These are phyloP conservation scores for Oreamnos americanus DNA, from an alignment of 2,113 vertebrate species.

Conservation along the genomic window DNA sequence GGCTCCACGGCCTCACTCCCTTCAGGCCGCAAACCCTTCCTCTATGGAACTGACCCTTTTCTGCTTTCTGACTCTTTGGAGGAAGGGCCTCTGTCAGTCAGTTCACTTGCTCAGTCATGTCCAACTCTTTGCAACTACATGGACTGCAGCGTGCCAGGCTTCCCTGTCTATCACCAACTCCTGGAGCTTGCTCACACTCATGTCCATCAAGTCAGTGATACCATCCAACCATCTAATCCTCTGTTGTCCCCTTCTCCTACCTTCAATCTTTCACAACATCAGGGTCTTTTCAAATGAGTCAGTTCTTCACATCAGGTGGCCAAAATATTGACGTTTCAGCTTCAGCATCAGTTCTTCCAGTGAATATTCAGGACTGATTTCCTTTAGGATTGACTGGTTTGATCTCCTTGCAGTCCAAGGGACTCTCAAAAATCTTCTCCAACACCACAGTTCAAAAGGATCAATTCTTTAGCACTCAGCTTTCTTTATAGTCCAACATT, in stretches of 20 bases:
- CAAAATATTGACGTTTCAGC: neutral
- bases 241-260: neutral
- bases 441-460: neutral
- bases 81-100: neutral
- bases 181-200: neutral
- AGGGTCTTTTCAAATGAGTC: neutral
- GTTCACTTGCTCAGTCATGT: neutral
- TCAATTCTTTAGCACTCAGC: neutral
- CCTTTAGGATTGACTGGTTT: neutral
- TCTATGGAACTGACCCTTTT: neutral
- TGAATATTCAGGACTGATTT: neutral
- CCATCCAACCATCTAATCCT: neutral
- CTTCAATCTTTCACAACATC: neutral
- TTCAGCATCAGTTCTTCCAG: neutral
- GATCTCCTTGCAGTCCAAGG: neutral
- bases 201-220: neutral
- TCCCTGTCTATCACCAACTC: neutral
- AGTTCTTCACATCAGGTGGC: neutral
- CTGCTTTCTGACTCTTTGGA: neutral
- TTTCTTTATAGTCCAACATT: neutral
- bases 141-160: neutral
- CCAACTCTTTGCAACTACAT: neutral
- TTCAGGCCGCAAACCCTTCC: neutral
- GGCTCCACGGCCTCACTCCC: neutral
- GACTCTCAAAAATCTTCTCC: neutral